Evolutionary conservation across 2,113 vertebrate genomes (phyloP), one percentile per base, ranked within the genome.

Genomic region (Ictidomys tridecemlineatus): DNA sequence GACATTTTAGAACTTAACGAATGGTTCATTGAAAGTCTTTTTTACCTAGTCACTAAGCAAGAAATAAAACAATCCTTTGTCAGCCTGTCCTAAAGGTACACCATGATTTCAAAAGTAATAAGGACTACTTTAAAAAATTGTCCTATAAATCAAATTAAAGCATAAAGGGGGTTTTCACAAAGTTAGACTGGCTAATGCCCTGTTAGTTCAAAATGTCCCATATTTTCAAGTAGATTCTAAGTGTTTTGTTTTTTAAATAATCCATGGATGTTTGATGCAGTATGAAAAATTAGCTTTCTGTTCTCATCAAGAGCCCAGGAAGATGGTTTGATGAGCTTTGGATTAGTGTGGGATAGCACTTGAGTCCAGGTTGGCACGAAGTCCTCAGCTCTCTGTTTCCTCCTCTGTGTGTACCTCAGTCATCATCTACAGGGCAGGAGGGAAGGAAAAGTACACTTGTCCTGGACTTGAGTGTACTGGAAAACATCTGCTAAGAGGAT

Each of bases 21-120:
- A 80, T 78, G 26, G 37, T 67, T 85, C 32, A 6, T 78, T 42
- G 34, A 89, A 89, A 82, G 37, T 61, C 45, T 65, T 91, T 92
- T 39, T 48, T 8, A 83, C 76, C 28, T 61, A 28, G 10, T 92
- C 53, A 85, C 17, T 74, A 94, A 58, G 34, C 51, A 83, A 92
- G 79, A 83, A n/a, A 89, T 45, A 37, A 77, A 56, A 74, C 4
- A 53, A 20, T 91, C 67, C 20, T 89, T 93, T 87, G n/a, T 48
- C 85, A 53, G 16, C 20, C 30, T 93, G 18, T 63, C 10, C 85
- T 56, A 72, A 53, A 76, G 79, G 69, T 83, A 87, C 0, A 85
- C 30, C n/a, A 48, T 84, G 32, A 70, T 88, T 94, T 93, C 82
- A 30, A 83, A 89, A 94, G 48, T 56, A 65, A 58, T 89, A 48